These are phyloP conservation scores for Henricia sp. DNA, from an alignment of 53 echinoderm and acorn worm species.

Conservation along the genomic window DNA sequence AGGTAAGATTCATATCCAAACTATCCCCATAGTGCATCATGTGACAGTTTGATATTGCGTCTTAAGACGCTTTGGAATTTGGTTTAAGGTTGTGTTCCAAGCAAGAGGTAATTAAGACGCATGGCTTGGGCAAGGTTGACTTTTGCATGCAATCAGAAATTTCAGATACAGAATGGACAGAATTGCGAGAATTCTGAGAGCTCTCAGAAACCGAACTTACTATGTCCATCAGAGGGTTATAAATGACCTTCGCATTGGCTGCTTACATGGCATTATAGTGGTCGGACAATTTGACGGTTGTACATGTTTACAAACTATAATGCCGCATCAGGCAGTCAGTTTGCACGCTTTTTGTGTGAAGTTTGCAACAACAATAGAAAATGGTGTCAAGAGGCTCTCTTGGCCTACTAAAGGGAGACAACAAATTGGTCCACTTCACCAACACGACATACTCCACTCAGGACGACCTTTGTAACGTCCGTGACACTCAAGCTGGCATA, in stretches of 20 bases:
- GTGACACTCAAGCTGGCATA: background rate
- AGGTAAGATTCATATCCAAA: conserved; percentile 73
- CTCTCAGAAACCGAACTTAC: no score
- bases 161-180: no score
- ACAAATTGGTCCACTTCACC: background rate
- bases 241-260: background rate
- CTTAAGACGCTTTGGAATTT: no score
- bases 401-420: conserved; percentile 13
- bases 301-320: conserved; percentile 3
- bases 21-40: no score
- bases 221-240: no score
- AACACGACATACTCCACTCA: conserved; percentile 7
- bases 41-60: no score
- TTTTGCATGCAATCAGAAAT: no score
- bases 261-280: background rate
- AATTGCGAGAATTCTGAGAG: no score
- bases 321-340: background rate
- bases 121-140: no score
- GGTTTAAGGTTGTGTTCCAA: no score
- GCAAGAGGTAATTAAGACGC: no score
- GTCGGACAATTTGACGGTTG: no score
- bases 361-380: conserved; percentile 17
- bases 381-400: conserved; percentile 42
- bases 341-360: background rate
- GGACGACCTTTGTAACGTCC: conserved; percentile 27